These are phyloP conservation scores for Laothoe populi DNA, from an alignment of 2,888 invertebrate species.

Conservation along the genomic window DNA sequence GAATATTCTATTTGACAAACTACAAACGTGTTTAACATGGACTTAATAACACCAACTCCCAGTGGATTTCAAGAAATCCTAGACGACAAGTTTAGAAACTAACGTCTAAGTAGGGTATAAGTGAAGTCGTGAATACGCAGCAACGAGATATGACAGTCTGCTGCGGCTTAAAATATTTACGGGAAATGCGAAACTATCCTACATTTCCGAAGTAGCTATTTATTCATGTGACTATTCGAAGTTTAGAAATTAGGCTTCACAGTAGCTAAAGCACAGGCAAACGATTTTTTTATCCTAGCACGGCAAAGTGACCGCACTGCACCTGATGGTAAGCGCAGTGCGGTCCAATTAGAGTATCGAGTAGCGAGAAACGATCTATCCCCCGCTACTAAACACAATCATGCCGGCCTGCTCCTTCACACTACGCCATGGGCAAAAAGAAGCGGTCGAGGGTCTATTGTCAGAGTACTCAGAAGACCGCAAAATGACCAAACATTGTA, in stretches of 20 bases:
- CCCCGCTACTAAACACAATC: no score
- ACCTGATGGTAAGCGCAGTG: no score
- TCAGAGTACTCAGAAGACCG: no score
- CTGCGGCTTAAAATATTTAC: not conserved
- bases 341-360: no score
- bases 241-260: not conserved
- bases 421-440: no score
- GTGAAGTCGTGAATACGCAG: not conserved
- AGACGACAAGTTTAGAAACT: constrained; percentile 3
- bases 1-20: not conserved
- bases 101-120: not conserved
- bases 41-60: constrained; percentile 8
- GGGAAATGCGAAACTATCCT: not conserved
- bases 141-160: not conserved
- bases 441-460: no score
- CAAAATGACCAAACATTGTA: no score
- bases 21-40: not conserved
- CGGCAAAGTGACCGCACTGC: no score
- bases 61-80: not conserved
- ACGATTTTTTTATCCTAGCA: no score
- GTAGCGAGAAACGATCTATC: no score
- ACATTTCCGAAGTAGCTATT: not conserved
- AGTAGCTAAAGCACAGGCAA: not conserved
- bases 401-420: no score
- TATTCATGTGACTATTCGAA: not conserved